Evolutionary conservation across 2,888 invertebrate species (phyloP).

Genomic region (Lissocephala sabroskyi): DNA sequence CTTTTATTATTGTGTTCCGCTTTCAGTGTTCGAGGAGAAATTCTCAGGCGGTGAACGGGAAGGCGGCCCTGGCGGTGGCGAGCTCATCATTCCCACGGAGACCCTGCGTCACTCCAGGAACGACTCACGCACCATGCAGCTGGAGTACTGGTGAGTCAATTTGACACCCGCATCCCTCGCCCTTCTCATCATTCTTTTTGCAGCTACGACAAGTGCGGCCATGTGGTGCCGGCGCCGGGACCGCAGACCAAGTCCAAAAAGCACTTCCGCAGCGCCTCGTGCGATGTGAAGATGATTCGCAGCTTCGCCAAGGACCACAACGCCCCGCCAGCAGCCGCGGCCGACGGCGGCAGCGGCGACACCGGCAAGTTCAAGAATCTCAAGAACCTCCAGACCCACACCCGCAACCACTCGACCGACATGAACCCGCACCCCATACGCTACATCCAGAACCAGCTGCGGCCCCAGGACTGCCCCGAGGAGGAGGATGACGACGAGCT

Average conservation of each 20-base stretch:
- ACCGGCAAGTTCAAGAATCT: conserved; percentile 64
- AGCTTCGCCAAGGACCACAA: conserved; percentile 70
- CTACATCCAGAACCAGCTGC: conserved; percentile 71
- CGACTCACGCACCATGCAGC: conserved; percentile 78
- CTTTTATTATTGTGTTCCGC: not conserved
- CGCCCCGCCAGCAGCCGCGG: conserved; percentile 20
- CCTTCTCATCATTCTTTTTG: not conserved
- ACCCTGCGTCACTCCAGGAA: conserved; percentile 74
- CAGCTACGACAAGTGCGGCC: conserved; percentile 70
- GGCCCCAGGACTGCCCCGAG: conserved; percentile 56
- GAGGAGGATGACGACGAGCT: conserved; percentile 69
- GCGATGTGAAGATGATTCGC: conserved; percentile 72
- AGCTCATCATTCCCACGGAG: conserved; percentile 67
- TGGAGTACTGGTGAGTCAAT: conserved; percentile 74
- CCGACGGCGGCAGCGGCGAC: conserved; percentile 39
- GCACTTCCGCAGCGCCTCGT: conserved; percentile 72
- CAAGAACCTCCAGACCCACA: conserved; percentile 71
- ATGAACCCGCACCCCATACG: conserved; percentile 70
- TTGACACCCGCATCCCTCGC: not conserved
- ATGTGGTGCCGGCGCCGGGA: conserved; percentile 43
- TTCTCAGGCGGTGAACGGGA: conserved; percentile 73
- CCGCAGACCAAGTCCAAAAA: conserved; percentile 71
- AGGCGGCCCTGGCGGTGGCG: conserved; percentile 54
- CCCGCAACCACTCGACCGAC: conserved; percentile 73
- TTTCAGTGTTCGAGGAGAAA: conserved; percentile 83